Conservation (phyloP, 1,140 invertebrate genomes). For the Drosophila persimilis region DNA sequence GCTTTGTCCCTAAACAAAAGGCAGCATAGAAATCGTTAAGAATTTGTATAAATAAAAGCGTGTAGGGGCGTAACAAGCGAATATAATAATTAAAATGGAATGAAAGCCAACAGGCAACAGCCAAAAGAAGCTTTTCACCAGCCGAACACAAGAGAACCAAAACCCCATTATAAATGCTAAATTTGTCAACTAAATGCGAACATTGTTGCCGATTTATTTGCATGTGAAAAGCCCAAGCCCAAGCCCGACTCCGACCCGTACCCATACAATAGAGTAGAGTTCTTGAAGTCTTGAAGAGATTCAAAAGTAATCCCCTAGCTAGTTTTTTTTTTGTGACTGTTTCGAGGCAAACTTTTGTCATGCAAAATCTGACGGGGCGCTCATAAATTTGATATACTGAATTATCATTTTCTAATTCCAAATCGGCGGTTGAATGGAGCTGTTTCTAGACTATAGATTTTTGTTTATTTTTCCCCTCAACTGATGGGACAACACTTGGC, state of each 20-base stretch:
- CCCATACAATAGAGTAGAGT: background rate
- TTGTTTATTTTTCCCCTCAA: too few relatives aligned
- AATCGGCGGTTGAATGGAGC: too few relatives aligned
- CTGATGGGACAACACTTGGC: too few relatives aligned
- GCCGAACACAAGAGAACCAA: constrained; percentile 12
- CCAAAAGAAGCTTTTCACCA: constrained; percentile 24
- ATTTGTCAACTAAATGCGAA: constrained; percentile 50
- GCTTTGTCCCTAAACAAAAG: constrained; percentile 53
- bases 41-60: constrained; percentile 63
- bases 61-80: constrained; percentile 49
- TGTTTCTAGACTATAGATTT: too few relatives aligned
- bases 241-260: background rate
- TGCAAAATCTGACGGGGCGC: constrained; percentile 33
- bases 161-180: constrained; percentile 46
- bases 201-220: constrained; percentile 59
- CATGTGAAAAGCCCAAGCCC: constrained; percentile 57
- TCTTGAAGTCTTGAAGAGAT: background rate
- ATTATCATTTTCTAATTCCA: constrained; percentile 11
- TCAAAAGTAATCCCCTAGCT: too few relatives aligned
- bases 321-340: too few relatives aligned
- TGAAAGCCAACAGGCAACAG: background rate
- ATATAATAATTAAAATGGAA: constrained; percentile 59
- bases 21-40: constrained; percentile 43
- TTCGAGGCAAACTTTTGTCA: constrained; percentile 43
- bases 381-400: constrained; percentile 37